Base-by-base conservation (phyloP, 2,113 vertebrate genomes). In the Aldabrachelys gigantea region DNA sequence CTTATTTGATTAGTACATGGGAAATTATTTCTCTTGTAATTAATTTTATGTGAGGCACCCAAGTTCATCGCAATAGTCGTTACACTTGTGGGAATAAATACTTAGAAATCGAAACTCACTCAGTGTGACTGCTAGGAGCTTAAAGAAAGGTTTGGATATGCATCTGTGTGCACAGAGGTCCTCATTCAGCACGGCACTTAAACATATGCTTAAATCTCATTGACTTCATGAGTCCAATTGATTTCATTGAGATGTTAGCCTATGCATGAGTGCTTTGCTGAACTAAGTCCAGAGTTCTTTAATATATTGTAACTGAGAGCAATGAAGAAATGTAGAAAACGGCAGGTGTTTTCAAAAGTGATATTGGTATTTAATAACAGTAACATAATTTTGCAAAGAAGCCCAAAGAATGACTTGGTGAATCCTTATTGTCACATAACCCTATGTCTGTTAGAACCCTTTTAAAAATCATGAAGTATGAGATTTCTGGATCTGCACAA, bases 221-320 rank as follows among this genome's bases (percentile, higher is more conserved):
- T 0, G 81, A 85, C 95, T 95, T 93, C 90, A 95, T 89, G 95
- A 96, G 93, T 94, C 50, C 90, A 91, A 83, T 95, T 95, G 91
- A 93, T 93, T 93, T 83, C 83, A 93, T 82, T 1, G 0, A 22
- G 75, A 89, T 84, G 0, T 76, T 93, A 94, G 82, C 87, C 92
- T 88, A 85, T 92, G 92, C 89, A 92, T 93, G 93, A 82, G 80
- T 95, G 92, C 88, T 96, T 95, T 95, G 92, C 94, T 95, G 89
- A 95, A 95, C 93, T 97, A 94, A 97, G 92, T 84, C 91, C 95
- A 96, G 95, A 93, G 89, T 82, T 96, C 76, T 84, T 87, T 96
- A 94, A 91, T 97, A 96, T 96, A 94, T 92, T 87, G 93, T 95
- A 93, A 95, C 94, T 94, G 96, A 95, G 80, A 75, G 92, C 89